Conservation (phyloP, 2,113 vertebrate genomes). For the Tupaia chinensis region DNA sequence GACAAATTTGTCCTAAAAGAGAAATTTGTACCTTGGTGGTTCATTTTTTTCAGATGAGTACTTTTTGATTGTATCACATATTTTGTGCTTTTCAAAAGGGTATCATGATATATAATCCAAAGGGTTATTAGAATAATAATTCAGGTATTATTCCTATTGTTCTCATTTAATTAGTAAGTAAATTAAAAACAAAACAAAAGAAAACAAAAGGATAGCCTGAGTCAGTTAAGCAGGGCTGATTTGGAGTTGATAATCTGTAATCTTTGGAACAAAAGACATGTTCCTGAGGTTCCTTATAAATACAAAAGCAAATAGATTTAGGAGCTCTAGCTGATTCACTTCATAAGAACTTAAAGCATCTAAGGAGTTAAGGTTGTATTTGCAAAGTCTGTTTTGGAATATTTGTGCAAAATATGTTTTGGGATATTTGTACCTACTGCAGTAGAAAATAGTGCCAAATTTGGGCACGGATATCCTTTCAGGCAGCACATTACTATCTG, state of each 20-base stretch:
- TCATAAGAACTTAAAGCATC: conserved; percentile 18
- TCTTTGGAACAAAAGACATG: conserved; percentile 5
- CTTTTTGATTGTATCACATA: conserved; percentile 23
- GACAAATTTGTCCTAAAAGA: background rate
- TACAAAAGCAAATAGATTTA: conserved; percentile 22
- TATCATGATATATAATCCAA: background rate
- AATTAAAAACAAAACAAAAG: background rate
- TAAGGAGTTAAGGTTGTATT: conserved; percentile 51
- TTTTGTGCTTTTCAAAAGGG: conserved; percentile 30
- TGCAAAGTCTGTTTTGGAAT: conserved; percentile 66
- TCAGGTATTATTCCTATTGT: conserved; percentile 8
- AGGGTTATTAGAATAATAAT: background rate
- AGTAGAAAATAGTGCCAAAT: conserved; percentile 55
- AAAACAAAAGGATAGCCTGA: background rate
- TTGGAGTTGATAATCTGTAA: background rate
- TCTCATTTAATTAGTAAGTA: conserved; percentile 23
- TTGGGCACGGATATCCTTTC: conserved; percentile 49
- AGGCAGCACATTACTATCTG: conserved; percentile 42
- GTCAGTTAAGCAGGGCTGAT: background rate
- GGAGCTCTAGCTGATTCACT: conserved; percentile 14
- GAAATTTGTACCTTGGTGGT: background rate
- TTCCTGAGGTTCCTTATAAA: background rate
- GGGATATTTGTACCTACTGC: conserved; percentile 56
- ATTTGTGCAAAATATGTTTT: conserved; percentile 53
- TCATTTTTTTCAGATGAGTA: background rate